Percentiles rank a stretch among this genome's conserved stretches.
Conservation (phyloP, 2,797 vertebrate genomes). For the Gymnocypris eckloni region DNA sequence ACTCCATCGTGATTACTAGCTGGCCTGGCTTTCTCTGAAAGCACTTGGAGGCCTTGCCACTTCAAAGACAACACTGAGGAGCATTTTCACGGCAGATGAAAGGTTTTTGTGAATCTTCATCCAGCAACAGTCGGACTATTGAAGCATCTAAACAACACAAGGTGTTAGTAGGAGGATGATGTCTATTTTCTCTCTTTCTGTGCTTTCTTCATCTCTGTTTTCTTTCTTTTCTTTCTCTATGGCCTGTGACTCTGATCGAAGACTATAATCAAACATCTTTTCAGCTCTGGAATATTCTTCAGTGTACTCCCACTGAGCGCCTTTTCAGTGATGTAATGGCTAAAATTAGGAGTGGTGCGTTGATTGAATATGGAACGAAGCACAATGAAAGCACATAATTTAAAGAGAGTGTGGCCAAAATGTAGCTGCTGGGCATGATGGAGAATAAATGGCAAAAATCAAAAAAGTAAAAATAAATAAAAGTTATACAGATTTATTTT, state of each 20-base stretch:
- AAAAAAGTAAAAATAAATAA: neutral
- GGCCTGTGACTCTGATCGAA: conserved; percentile 46
- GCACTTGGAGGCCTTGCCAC: conserved; percentile 53
- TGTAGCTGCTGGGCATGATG: neutral
- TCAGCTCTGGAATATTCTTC: conserved; percentile 40
- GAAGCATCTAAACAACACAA: conserved; percentile 51
- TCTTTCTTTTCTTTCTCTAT: conserved; percentile 23
- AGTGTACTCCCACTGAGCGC: neutral
- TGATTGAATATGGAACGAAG: conserved; percentile 35
- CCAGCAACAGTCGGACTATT: conserved; percentile 52
- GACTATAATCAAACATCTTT: conserved; percentile 44
- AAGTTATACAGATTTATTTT: conserved; percentile 37
- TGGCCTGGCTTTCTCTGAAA: conserved; percentile 68
- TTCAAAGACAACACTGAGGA: conserved; percentile 57
- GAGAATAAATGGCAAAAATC: neutral
- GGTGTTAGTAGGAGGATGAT: conserved; percentile 35
- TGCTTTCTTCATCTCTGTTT: conserved; percentile 27
- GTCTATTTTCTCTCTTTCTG: conserved; percentile 44
- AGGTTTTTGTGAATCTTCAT: conserved; percentile 59
- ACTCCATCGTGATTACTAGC: conserved; percentile 64
- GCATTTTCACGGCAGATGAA: conserved; percentile 63
- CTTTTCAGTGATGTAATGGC: conserved; percentile 43
- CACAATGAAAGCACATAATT: neutral
- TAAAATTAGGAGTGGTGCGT: conserved; percentile 22
- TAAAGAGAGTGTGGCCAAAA: neutral